Base-by-base conservation (phyloP, 1,140 invertebrate species). In the Choristoneura fumiferana region DNA sequence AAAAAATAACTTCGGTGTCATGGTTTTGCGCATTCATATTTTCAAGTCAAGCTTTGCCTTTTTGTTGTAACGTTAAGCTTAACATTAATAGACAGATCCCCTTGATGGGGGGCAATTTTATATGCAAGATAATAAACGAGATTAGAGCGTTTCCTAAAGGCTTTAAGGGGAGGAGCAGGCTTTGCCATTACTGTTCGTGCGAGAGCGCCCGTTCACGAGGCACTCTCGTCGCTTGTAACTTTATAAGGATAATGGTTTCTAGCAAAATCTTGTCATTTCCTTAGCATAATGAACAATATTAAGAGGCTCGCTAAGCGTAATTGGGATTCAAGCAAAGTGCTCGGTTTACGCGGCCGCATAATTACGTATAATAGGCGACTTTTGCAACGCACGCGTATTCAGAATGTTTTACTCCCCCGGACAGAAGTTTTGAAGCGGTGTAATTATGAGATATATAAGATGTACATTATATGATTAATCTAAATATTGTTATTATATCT, bases 221-320 rank as follows among this genome's bases (percentile, higher is more conserved):
- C 53, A 60, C 57, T 55, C 53, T 45, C 58, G 67, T 38, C 52
- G 60, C 38, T 60, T 49, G 57, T 39, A 52, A 67, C 64, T 72
- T 76, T 77, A 75, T 73, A 79, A 70, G 67, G 67, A 75, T 77
- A 77, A 78, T 79, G 65, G 67, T 71, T 77, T 73, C 71, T 73
- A 72, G 71, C 62, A 73, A 83, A 80, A 81, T 76, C 71, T 79
- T 73, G 76, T 75, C 74, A 76, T 81, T 85, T 83, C 72, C 77
- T 79, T 75, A 73, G 68, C 67, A 77, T 81, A 81, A 86, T 83
- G 78, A 80, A 82, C 73, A 83, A 84, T 87, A 82, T 81, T 83
- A 81, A 82, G 71, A 77, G 73, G 65, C 53, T 71, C 63, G 77
- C 73, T 83, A 83, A 82, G 76, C 80, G 71, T 84, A 87, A 87